Percentiles rank a stretch among this genome's conserved stretches.
Conservation (phyloP, 35 echinoderm and acorn worm species). For the Apostichopus californicus region DNA sequence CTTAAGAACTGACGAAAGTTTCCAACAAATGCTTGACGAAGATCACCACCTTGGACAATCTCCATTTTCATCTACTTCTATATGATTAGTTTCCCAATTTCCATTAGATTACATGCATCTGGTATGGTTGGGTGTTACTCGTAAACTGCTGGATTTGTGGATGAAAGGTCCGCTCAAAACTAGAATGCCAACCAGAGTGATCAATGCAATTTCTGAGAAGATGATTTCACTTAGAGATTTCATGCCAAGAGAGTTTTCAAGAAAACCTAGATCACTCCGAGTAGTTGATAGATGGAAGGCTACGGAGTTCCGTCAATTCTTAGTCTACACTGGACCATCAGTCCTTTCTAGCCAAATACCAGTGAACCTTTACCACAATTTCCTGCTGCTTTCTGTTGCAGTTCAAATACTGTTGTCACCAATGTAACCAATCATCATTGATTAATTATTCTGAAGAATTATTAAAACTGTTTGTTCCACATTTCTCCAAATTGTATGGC, state of each 20-base stretch:
- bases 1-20: constrained; percentile 19
- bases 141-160: constrained; percentile 57
- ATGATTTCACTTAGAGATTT: neutral
- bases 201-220: constrained; percentile 18
- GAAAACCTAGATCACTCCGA: constrained; percentile 58
- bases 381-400: constrained; percentile 50
- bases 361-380: constrained; percentile 60
- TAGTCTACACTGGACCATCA: constrained; percentile 67
- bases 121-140: constrained; percentile 58
- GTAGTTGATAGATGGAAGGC: constrained; percentile 41
- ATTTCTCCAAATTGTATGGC: constrained; percentile 34
- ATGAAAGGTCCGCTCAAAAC: constrained; percentile 49
- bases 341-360: constrained; percentile 44
- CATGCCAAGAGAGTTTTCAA: constrained; percentile 64
- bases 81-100: constrained; percentile 30
- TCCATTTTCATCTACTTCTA: neutral
- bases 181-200: neutral
- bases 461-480: constrained; percentile 29
- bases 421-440: too few species aligned
- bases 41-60: constrained; percentile 23
- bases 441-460: constrained; percentile 3
- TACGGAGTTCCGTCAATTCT: constrained; percentile 27
- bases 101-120: constrained; percentile 84
- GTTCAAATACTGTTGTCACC: constrained; percentile 50
- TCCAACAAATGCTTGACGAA: neutral